Conservation (phyloP, 2,888 invertebrate genomes). For the Pinctada fucata region DNA sequence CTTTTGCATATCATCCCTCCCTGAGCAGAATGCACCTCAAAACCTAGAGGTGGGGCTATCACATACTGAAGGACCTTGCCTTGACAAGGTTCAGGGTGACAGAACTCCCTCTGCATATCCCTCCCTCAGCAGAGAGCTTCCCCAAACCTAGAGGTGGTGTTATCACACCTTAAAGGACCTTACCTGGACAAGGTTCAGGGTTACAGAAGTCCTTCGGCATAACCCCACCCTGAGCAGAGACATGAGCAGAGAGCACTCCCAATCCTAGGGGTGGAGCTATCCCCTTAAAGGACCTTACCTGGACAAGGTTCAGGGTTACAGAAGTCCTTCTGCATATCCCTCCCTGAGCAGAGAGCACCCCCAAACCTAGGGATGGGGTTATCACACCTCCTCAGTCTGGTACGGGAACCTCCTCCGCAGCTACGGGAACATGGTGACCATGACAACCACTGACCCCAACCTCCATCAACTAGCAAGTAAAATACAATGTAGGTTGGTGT, state of each 20-base stretch:
- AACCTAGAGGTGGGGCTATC: constrained; percentile 67
- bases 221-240: constrained; percentile 70
- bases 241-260: constrained; percentile 73
- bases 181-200: constrained; percentile 72
- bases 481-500: too few species aligned
- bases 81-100: constrained; percentile 73
- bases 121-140: constrained; percentile 49
- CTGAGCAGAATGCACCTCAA: constrained; percentile 74
- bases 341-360: constrained; percentile 72
- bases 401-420: constrained; percentile 71
- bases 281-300: constrained; percentile 58
- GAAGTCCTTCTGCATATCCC: constrained; percentile 66
- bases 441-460: constrained; percentile 69
- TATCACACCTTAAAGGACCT: neutral
- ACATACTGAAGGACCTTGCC: constrained; percentile 59
- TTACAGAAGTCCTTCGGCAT: constrained; percentile 73
- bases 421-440: constrained; percentile 72
- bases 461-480: constrained; percentile 65
- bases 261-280: constrained; percentile 66
- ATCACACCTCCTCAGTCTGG: constrained; percentile 67
- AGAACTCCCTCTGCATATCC: constrained; percentile 69
- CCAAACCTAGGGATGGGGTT: constrained; percentile 69
- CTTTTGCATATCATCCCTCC: constrained; percentile 59
- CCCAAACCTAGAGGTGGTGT: constrained; percentile 46
- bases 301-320: constrained; percentile 74